Base-by-base conservation (phyloP, 2,113 vertebrate species). In the Clarias macrocephalus region DNA sequence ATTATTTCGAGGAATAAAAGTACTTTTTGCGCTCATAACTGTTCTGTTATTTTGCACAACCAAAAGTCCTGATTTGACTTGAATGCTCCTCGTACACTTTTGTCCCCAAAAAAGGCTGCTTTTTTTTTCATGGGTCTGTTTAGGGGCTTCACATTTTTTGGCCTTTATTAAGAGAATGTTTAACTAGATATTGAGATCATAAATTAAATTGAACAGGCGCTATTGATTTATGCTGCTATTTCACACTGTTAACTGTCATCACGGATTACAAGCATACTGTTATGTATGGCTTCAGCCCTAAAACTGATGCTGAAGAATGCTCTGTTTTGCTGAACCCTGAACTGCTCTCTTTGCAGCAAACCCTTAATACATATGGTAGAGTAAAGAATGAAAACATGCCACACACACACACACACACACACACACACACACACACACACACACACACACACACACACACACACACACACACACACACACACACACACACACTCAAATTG, bases 271-370 rank as follows among this genome's bases (percentile, higher is more conserved):
- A 16, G 52, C 75, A 56, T 57, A 13, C 16, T 5, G 0, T 0
- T 57, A 30, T 48, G 48, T 16, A 80, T 33, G 11, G 1, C 54
- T 2, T 57, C 18, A 59, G 7, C 18, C 28, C 28, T 80, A 33
- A 59, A 30, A 18, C 28, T 57, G 28, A 59, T 80, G 77, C 54
- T 80, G 75, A 54, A 77, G 57, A 81, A 81, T 81, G 19, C 19
- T 80, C 3, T 81, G 28, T 63, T 37, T 37, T 81, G 16, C 12
- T 33, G 33, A 72, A 70, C 65, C 83, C 66, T 59, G 30, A 81
- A 84, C 57, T 86, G 54, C 73, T 84, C 85, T 87, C 66, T 77
- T 86, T 33, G 63, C 66, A 83, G 88, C 48, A 75, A 60, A 42
- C 48, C 6, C 8, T 83, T 42, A 42, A 19, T 66, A 52, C 66